phyloP scores from a whole-genome alignment of 2,888 invertebrate genomes.

The Alsophila aescularia region DNA sequence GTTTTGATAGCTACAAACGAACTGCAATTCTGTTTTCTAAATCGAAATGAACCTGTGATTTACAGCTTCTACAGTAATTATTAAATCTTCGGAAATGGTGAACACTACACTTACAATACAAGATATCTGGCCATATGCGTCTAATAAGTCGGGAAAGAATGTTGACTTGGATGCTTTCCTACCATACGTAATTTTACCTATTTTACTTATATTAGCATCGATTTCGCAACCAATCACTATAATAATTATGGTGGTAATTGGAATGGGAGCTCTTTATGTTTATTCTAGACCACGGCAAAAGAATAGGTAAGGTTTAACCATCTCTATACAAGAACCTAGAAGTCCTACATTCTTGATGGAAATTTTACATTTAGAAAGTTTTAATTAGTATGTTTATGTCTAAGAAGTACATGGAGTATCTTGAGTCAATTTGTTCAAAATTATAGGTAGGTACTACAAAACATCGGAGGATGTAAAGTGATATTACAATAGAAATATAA shows the following conservation, averaged over 20 bases:
- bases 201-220: slow-evolving; percentile 64
- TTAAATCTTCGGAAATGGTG: too few relatives aligned
- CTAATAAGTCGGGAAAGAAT: slow-evolving; percentile 63
- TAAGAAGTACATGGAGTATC: too few relatives aligned
- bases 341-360: not conserved
- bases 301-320: slow-evolving; percentile 59
- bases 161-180: slow-evolving; percentile 65
- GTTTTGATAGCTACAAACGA: too few relatives aligned
- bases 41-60: too few relatives aligned
- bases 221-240: slow-evolving; percentile 66
- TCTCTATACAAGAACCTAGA: not conserved
- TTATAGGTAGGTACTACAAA: too few relatives aligned
- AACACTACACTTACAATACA: slow-evolving; percentile 59
- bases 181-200: slow-evolving; percentile 72
- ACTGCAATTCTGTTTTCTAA: too few relatives aligned
- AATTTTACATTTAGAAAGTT: not conserved
- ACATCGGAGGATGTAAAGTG: too few relatives aligned
- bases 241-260: slow-evolving; percentile 69
- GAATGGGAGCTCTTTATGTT: slow-evolving; percentile 73
- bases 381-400: not conserved
- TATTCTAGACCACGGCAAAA: slow-evolving; percentile 74
- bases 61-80: too few relatives aligned
- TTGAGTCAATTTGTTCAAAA: too few relatives aligned
- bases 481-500: too few relatives aligned
- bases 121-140: slow-evolving; percentile 60